phyloP scores from a whole-genome alignment of 2,888 invertebrate genomes.

The Orchestes rusci region DNA sequence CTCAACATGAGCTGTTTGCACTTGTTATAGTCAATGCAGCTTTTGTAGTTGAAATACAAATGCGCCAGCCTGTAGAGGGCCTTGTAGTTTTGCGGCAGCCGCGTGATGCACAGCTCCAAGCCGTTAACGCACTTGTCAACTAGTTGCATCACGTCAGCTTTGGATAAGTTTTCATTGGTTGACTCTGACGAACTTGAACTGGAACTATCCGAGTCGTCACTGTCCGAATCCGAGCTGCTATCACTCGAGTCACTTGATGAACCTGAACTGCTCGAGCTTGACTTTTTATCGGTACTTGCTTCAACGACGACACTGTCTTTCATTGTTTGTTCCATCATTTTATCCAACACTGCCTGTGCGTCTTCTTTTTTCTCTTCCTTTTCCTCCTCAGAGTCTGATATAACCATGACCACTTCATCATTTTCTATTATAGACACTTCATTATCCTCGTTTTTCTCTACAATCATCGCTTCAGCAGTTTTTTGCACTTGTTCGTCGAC shows the following conservation, averaged over 20 bases:
- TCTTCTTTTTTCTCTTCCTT: slow-evolving; percentile 10
- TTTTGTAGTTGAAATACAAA: slow-evolving; percentile 66
- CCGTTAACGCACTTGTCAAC: slow-evolving; percentile 47
- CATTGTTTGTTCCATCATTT: slow-evolving; percentile 46
- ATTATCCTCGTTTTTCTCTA: slow-evolving; percentile 5
- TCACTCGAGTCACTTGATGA: slow-evolving; percentile 34
- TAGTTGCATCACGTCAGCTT: slow-evolving; percentile 36
- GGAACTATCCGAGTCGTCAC: slow-evolving; percentile 30
- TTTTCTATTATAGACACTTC: slow-evolving; percentile 15
- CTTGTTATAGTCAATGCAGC: slow-evolving; percentile 59
- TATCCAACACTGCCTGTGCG: slow-evolving; percentile 39
- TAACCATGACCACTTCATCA: slow-evolving; percentile 11
- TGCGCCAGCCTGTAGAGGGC: slow-evolving; percentile 82
- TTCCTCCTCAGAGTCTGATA: slow-evolving; percentile 18
- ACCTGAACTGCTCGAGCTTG: slow-evolving; percentile 37
- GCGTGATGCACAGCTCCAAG: slow-evolving; percentile 73
- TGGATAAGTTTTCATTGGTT: slow-evolving; percentile 36
- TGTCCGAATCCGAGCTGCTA: slow-evolving; percentile 42
- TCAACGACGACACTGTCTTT: slow-evolving; percentile 27
- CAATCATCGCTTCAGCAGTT: background rate
- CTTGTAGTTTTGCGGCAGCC: slow-evolving; percentile 90
- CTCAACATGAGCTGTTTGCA: slow-evolving; percentile 66
- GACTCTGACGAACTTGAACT: slow-evolving; percentile 39
- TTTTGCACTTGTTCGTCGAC: slow-evolving; percentile 12
- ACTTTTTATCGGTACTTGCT: background rate